A percentile compares a stretch with the other conserved stretches of the same genome.
These are phyloP conservation scores for Phoxinus dragarum DNA, from an alignment of 2,797 vertebrate species.

Conservation along the genomic window DNA sequence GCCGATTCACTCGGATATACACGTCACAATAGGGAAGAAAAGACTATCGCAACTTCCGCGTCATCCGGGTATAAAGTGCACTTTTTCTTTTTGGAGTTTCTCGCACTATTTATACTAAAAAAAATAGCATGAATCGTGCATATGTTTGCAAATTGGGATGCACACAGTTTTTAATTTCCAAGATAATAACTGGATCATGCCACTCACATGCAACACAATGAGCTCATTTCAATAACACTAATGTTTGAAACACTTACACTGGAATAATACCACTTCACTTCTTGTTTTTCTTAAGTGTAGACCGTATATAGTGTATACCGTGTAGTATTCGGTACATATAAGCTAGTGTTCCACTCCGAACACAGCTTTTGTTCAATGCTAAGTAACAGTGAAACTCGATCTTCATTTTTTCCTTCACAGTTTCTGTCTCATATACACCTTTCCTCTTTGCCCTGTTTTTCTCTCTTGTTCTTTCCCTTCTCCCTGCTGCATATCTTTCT, in stretches of 20 bases:
- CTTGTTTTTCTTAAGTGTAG: not conserved
- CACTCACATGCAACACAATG: not conserved
- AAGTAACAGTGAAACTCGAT: not conserved
- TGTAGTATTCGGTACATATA: not conserved
- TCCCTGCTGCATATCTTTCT: conserved; percentile 43
- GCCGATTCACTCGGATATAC: too few relatives aligned
- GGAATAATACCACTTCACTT: not conserved
- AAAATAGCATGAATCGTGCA: not conserved
- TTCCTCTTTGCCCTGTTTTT: conserved; percentile 46
- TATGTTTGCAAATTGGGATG: not conserved
- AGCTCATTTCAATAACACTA: not conserved
- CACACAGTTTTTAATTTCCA: too few relatives aligned
- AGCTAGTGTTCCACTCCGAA: not conserved
- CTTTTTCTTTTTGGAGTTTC: not conserved
- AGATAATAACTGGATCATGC: not conserved
- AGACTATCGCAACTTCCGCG: too few relatives aligned
- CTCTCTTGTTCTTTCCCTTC: conserved; percentile 18
- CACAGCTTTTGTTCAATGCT: conserved; percentile 37
- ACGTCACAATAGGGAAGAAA: too few relatives aligned
- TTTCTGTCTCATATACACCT: conserved; percentile 23
- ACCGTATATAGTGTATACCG: not conserved
- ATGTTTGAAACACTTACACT: not conserved
- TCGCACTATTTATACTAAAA: not conserved
- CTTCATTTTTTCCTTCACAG: conserved; percentile 10
- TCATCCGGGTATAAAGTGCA: too few relatives aligned